Conservation (phyloP, 92 coral and sea anemone species). For the Bergia puertoricense region DNA sequence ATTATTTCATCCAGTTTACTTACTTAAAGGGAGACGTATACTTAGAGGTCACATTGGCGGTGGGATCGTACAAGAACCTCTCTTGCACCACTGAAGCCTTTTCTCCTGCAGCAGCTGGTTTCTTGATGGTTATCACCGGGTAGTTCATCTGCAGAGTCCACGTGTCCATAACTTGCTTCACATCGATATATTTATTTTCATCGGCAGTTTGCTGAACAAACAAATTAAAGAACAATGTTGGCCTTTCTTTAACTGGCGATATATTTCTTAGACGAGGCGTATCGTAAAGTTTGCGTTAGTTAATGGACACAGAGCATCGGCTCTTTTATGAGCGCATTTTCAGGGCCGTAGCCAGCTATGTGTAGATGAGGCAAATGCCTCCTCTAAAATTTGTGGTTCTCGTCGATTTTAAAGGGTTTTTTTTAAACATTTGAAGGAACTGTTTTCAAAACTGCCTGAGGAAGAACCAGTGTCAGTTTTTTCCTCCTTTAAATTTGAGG, state of each 20-base stretch:
- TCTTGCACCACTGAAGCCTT: constrained; percentile 32
- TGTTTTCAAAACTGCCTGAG: too few relatives aligned
- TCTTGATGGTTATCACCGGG: constrained; percentile 39
- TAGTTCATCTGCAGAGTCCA: constrained; percentile 50
- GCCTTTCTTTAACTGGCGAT: not conserved
- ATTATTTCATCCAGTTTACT: not conserved
- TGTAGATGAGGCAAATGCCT: too few relatives aligned
- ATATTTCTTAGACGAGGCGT: not conserved
- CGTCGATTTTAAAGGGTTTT: too few relatives aligned
- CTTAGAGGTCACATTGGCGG: constrained; percentile 37
- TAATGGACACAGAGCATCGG: too few relatives aligned
- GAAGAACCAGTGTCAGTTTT: too few relatives aligned
- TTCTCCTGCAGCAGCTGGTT: not conserved
- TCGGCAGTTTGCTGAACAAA: not conserved
- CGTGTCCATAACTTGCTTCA: constrained; percentile 43
- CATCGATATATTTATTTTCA: not conserved
- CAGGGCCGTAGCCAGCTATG: too few relatives aligned
- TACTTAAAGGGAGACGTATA: constrained; percentile 32
- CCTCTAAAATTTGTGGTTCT: too few relatives aligned
- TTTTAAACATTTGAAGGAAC: too few relatives aligned
- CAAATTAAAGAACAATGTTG: not conserved
- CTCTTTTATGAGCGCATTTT: too few relatives aligned
- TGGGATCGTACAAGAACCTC: constrained; percentile 35
- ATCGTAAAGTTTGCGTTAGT: not conserved
- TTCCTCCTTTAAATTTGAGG: too few relatives aligned